Conservation (phyloP, 2,797 vertebrate species). For the Enteromius viviparus region DNA sequence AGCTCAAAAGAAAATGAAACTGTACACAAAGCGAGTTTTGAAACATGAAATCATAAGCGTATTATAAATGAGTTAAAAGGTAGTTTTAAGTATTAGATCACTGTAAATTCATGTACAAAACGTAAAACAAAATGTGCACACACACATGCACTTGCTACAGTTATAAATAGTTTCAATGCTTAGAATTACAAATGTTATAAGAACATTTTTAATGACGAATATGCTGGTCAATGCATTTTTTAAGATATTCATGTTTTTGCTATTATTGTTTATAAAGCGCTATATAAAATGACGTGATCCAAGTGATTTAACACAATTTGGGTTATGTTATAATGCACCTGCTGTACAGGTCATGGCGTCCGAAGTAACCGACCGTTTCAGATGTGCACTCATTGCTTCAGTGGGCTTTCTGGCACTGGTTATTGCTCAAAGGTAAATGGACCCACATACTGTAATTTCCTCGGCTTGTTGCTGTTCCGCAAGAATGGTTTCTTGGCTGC, state of each 20-base stretch:
- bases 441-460: slow-evolving; percentile 15
- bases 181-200: neutral
- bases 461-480: slow-evolving; percentile 16
- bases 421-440: slow-evolving; percentile 13
- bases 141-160: too few relatives aligned
- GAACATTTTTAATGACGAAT: neutral
- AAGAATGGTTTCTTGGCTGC: slow-evolving; percentile 25
- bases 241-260: neutral
- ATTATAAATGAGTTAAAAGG: too few relatives aligned
- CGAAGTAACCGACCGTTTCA: neutral
- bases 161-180: neutral
- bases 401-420: slow-evolving; percentile 11
- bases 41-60: neutral
- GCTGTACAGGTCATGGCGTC: neutral
- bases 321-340: neutral
- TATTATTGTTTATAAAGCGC: neutral
- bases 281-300: neutral
- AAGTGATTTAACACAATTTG: neutral
- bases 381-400: slow-evolving; percentile 9
- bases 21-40: neutral
- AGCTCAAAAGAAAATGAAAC: slow-evolving; percentile 43
- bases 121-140: neutral
- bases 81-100: too few relatives aligned
- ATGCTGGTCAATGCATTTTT: neutral
- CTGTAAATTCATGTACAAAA: neutral